phyloP scores from a whole-genome alignment of 2,888 invertebrate species.

The Tetanocera ferruginea region DNA sequence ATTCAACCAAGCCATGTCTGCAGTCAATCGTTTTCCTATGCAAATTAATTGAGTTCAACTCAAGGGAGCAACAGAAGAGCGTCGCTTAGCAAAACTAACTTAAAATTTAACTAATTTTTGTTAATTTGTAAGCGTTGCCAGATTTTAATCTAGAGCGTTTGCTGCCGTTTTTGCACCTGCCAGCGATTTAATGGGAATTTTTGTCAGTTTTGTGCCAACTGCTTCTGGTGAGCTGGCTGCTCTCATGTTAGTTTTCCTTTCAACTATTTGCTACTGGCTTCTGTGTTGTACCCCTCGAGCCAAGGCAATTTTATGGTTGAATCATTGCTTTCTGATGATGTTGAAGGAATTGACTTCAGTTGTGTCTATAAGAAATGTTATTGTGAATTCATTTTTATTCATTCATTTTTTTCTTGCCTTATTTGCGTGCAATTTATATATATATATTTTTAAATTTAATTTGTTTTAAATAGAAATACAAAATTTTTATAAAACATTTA shows the following conservation, averaged over 20 bases:
- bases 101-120: constrained; percentile 21
- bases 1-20: background rate
- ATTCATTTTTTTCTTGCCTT: no score
- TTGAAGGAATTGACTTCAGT: no score
- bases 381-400: no score
- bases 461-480: no score
- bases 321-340: no score
- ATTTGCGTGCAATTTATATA: no score
- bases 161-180: constrained; percentile 2
- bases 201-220: background rate
- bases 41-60: constrained; percentile 36
- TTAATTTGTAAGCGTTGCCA: constrained; percentile 24
- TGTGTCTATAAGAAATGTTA: no score
- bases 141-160: constrained; percentile 22
- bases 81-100: background rate
- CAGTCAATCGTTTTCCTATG: constrained; percentile 29
- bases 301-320: no score
- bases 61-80: background rate
- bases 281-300: background rate
- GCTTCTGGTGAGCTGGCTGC: background rate
- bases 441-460: no score
- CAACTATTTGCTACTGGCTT: constrained; percentile 14
- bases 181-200: background rate
- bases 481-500: no score
- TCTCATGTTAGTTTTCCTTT: background rate